Conservation (phyloP, 2,888 invertebrate genomes). For the Clistopyga incitator region DNA sequence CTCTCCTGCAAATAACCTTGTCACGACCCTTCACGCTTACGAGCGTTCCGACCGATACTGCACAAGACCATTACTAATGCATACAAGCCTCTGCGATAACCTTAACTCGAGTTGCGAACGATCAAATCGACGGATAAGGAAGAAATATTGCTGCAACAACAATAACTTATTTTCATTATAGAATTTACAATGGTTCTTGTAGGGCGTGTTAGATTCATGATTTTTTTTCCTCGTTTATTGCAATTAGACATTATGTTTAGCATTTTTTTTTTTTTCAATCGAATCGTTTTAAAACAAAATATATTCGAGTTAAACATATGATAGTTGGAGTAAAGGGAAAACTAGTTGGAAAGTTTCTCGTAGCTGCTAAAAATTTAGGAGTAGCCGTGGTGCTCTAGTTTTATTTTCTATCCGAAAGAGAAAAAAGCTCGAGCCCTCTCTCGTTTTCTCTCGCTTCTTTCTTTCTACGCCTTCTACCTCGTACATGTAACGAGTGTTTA, state of each 20-base stretch:
- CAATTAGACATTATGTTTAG: no score
- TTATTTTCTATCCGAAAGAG: conserved; percentile 25
- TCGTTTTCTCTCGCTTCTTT: background rate
- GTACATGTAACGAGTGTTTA: conserved; percentile 63
- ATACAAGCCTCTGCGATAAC: background rate
- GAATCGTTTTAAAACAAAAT: background rate
- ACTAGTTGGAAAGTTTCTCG: conserved; percentile 1
- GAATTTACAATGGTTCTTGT: no score
- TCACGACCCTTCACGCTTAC: background rate
- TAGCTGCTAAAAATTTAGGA: conserved; percentile 16
- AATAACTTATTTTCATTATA: background rate
- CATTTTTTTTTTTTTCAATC: no score
- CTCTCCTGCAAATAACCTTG: background rate
- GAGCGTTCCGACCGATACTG: background rate
- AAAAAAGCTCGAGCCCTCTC: background rate
- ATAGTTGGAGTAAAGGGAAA: background rate
- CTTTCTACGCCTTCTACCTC: conserved; percentile 9
- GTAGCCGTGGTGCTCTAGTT: conserved; percentile 8
- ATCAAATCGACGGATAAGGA: background rate
- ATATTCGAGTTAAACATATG: background rate
- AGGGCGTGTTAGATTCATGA: no score
- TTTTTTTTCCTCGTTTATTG: no score
- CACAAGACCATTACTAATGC: background rate
- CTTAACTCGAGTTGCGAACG: no score
- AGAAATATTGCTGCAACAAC: background rate